Evolutionary conservation across 1,140 invertebrate genomes (phyloP).

Genomic region (Triops cancriformis): DNA sequence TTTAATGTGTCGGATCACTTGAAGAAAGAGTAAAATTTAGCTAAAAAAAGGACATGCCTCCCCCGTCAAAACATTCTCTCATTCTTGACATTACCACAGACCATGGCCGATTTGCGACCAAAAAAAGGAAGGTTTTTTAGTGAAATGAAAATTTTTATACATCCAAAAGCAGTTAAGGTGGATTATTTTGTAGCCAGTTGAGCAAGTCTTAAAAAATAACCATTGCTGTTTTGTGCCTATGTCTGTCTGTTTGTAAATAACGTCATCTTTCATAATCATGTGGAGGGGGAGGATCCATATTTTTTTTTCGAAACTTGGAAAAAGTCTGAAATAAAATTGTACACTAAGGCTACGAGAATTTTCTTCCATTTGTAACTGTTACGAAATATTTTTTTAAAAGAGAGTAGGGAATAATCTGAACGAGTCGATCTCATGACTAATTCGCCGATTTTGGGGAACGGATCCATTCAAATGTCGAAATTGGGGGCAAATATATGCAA

Average conservation of each 20-base stretch:
- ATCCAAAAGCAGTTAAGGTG: not conserved
- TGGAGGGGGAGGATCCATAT: not conserved
- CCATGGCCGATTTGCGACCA: not conserved
- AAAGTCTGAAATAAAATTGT: not conserved
- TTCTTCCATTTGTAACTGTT: no score
- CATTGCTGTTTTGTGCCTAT: not conserved
- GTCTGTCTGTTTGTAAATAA: not conserved
- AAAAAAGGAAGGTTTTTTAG: not conserved
- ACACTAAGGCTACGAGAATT: not conserved
- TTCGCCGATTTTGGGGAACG: no score
- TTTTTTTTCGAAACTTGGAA: not conserved
- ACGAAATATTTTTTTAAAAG: no score
- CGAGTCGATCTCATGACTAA: no score
- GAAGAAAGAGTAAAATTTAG: not conserved
- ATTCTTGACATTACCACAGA: not conserved
- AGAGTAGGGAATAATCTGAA: no score
- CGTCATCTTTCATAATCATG: not conserved
- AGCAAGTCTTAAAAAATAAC: not conserved
- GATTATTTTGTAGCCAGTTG: not conserved
- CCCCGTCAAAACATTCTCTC: not conserved
- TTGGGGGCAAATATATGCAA: not conserved
- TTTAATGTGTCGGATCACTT: conserved; percentile 2
- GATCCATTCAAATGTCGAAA: not conserved
- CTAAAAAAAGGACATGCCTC: conserved; percentile 9
- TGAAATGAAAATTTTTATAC: not conserved